Evolutionary conservation across 2,113 vertebrate species (phyloP), one percentile per base, ranked within the genome.

Genomic region (Marmota flaviventris): DNA sequence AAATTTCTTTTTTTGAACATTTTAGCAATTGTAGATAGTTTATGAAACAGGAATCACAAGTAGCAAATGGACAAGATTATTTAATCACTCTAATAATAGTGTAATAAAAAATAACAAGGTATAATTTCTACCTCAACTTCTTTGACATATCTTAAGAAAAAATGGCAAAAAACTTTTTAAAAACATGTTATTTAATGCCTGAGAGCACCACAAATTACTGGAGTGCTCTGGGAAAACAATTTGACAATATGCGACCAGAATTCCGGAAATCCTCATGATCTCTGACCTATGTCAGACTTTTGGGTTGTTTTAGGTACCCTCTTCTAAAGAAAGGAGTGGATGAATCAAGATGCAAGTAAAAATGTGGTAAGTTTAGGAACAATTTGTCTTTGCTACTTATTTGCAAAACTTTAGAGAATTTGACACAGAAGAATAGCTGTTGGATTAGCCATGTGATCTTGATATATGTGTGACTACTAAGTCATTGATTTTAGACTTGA

Each of bases 371-470:
- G 9, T 45, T 93, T 75, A 82, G 56, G 48, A n/a, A 61, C 5
- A 39, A 22, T 67, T 27, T 73, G 2, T 70, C 34, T 77, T 86
- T 65, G 20, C 5, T 91, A 58, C 53, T 85, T 42, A 56, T 82
- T 69, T 78, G 65, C n/a, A 96, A 72, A 24, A 72, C 83, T 78
- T 93, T 53, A 84, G 39, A 63, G 34, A 72, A 78, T 56, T 65
- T 79, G 56, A 14, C 53, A 56, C 39, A 29, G n/a, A 69, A 17
- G 32, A 69, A 61, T 42, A 93, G 45, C 53, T 81, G 17, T 67
- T 93, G 70, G 25, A 84, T n/a, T 70, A 90, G 18, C 10, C 24
- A 24, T 42, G 37, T 69, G 58, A 76, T 83, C 37, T 42, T 34
- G 69, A 27, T 34, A 18, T 69, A 63, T 70, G 42, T 48, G 18